These are phyloP conservation scores for Lasioglossum calceatum DNA, from an alignment of 2,888 invertebrate genomes.

Conservation along the genomic window DNA sequence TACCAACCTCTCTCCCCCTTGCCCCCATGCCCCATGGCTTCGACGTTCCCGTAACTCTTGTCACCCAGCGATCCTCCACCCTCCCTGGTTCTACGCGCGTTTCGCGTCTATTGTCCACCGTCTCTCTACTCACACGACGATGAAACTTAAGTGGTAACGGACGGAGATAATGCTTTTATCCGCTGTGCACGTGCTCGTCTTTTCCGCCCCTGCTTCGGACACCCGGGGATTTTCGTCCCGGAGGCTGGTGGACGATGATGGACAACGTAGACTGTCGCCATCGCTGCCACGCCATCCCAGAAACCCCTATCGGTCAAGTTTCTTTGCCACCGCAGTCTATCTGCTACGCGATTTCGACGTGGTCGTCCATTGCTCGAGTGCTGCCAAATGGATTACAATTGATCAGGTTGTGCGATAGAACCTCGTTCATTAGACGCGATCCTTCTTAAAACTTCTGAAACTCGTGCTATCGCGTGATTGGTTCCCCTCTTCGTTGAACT, in stretches of 20 bases:
- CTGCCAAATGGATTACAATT: neutral
- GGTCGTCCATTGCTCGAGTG: neutral
- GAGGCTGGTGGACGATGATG: neutral
- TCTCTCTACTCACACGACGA: conserved; percentile 10
- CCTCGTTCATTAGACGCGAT: neutral
- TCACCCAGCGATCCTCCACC: neutral
- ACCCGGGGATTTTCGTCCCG: neutral
- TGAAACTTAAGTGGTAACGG: conserved; percentile 39
- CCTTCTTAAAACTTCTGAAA: too few relatives aligned
- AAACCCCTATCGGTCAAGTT: neutral
- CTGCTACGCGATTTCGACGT: neutral
- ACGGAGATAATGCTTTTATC: conserved; percentile 55
- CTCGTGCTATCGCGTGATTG: neutral
- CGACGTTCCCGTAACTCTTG: neutral
- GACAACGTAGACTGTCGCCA: neutral
- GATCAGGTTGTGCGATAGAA: neutral
- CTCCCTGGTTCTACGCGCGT: conserved; percentile 28
- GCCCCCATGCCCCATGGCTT: neutral
- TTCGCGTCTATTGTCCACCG: conserved; percentile 38
- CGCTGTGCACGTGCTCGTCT: conserved; percentile 37
- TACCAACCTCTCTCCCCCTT: too few relatives aligned
- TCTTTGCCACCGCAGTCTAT: neutral
- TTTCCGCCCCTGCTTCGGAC: neutral
- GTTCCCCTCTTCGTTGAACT: too few relatives aligned
- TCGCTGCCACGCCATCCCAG: neutral